phyloP scores from a whole-genome alignment of 2,797 vertebrate genomes.

The Helicolenus hilgendorfi region DNA sequence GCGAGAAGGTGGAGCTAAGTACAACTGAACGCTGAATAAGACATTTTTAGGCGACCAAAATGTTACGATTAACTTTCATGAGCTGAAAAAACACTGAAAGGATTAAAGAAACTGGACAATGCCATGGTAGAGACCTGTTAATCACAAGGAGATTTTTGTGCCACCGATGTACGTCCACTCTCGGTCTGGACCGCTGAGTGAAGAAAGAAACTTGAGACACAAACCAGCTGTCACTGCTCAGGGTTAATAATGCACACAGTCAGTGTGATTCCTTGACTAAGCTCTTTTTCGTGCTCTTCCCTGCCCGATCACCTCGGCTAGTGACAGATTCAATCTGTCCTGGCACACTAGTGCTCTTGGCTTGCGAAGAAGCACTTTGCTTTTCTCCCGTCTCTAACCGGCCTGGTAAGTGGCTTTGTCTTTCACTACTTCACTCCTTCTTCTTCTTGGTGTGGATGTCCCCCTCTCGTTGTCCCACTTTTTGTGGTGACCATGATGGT shows the following conservation, averaged over 20 bases:
- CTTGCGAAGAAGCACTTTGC: slow-evolving; percentile 2
- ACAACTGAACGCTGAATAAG: too few relatives aligned
- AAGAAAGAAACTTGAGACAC: background rate
- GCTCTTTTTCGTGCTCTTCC: slow-evolving; percentile 9
- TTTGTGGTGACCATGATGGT: background rate
- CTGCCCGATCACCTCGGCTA: slow-evolving; percentile 9
- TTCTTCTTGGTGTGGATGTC: background rate
- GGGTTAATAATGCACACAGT: slow-evolving; percentile 13
- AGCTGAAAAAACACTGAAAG: too few relatives aligned
- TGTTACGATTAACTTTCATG: too few relatives aligned
- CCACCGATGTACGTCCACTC: background rate
- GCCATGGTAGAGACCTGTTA: too few relatives aligned
- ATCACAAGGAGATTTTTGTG: background rate
- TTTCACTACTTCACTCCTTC: too few relatives aligned
- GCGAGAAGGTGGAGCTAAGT: too few relatives aligned
- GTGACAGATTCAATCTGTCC: slow-evolving; percentile 53
- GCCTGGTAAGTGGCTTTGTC: background rate
- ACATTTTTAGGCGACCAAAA: too few relatives aligned
- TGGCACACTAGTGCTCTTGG: background rate
- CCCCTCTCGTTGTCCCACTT: background rate
- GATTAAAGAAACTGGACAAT: too few relatives aligned
- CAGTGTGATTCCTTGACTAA: slow-evolving; percentile 17
- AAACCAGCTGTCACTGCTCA: background rate
- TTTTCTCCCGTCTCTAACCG: slow-evolving; percentile 6
- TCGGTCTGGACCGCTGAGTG: background rate